phyloP scores from a whole-genome alignment of 1,140 invertebrate species.

The Proales similis region DNA sequence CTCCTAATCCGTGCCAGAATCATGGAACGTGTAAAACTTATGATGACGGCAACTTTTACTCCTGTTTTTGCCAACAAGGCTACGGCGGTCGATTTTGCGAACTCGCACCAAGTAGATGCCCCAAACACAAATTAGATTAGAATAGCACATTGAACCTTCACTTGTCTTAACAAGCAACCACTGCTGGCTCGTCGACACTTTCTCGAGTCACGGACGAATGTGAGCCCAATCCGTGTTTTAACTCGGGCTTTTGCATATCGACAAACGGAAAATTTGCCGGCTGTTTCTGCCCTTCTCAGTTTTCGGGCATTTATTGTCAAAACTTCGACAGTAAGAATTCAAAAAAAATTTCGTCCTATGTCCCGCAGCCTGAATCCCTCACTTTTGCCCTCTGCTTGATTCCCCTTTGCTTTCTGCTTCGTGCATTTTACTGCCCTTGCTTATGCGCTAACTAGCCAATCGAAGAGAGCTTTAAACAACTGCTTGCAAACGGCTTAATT shows the following conservation, averaged over 20 bases:
- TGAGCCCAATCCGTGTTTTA: constrained; percentile 54
- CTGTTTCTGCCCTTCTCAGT: constrained; percentile 14
- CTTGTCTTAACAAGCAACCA: neutral
- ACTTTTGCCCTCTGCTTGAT: neutral
- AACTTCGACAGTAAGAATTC: constrained; percentile 17
- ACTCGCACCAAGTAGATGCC: neutral
- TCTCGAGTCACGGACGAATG: neutral
- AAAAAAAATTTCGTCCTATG: no score
- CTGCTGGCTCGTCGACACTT: neutral
- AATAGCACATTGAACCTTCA: neutral
- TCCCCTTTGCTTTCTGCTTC: constrained; percentile 1
- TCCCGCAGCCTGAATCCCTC: no score
- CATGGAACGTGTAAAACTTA: constrained; percentile 24
- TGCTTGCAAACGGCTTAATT: neutral
- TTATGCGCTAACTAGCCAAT: no score
- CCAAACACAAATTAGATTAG: neutral
- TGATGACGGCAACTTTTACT: constrained; percentile 15
- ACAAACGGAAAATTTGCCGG: constrained; percentile 16
- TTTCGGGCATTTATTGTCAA: constrained; percentile 24
- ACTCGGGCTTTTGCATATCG: constrained; percentile 60
- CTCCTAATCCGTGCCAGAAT: constrained; percentile 23
- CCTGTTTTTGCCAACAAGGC: constrained; percentile 22
- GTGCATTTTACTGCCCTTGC: neutral
- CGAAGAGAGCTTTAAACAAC: no score
- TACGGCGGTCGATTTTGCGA: constrained; percentile 29